A percentile compares a stretch with the other conserved stretches of the same genome.
phyloP scores from a whole-genome alignment of 2,797 vertebrate species.

The Aselliscus stoliczkanus region DNA sequence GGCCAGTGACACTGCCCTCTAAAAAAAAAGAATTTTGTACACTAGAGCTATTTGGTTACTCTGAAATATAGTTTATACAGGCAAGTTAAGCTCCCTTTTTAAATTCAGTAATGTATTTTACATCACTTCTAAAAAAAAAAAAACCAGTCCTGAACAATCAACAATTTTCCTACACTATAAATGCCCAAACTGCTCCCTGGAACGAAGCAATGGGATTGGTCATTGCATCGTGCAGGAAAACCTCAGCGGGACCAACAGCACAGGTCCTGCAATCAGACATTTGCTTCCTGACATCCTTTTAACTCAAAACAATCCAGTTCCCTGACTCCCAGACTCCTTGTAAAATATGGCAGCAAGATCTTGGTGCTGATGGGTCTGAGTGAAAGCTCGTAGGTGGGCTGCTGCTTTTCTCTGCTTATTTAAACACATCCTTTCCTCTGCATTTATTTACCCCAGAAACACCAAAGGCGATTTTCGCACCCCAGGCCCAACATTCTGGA shows the following conservation, averaged over 20 bases:
- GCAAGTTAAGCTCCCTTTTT: not conserved
- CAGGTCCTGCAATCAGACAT: not conserved
- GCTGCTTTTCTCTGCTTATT: not conserved
- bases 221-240: not conserved
- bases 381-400: not conserved
- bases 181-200: not conserved
- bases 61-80: not conserved
- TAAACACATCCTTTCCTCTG: not conserved
- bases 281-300: not conserved
- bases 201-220: not conserved
- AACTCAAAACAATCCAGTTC: not conserved
- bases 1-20: too few relatives aligned
- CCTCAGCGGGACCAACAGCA: not conserved
- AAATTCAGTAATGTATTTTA: not conserved
- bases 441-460: not conserved
- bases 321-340: not conserved
- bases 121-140: not conserved
- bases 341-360: not conserved
- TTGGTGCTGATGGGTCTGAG: not conserved
- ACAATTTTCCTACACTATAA: not conserved
- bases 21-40: too few relatives aligned
- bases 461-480: not conserved
- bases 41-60: not conserved
- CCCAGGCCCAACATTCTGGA: not conserved
- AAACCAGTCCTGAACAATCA: not conserved